Base-by-base conservation (phyloP, 2,113 vertebrate genomes). In the Spea bombifrons region DNA sequence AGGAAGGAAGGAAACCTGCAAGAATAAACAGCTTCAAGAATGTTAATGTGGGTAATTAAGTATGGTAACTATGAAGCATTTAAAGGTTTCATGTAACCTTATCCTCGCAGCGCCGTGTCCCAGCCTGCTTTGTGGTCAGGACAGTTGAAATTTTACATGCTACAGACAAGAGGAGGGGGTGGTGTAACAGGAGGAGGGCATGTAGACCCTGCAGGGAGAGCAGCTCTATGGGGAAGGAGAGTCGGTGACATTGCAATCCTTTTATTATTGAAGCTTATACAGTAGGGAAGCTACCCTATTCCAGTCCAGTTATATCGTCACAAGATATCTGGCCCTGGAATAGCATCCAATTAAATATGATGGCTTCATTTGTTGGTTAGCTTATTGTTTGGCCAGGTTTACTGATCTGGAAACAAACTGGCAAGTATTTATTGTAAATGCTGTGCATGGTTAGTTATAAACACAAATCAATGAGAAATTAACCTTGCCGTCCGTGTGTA, bases 21-120 rank as follows among this genome's bases (percentile, higher is more conserved):
- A 88, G 91, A 93, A 93, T 90, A 92, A 92, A 94, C 91, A 92
- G 89, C 91, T 91, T 93, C 89, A 93, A 91, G 91, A 91, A 93
- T 94, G 94, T 93, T 93, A 94, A 94, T 93, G 87, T 90, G 89
- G 89, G 89, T 93, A 94, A 94, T 94, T 94, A 93, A 92, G 88
- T 90, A 89, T 87, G 91, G 92, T 92, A 89, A 87, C 89, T 89
- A 86, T 85, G 91, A 92, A 91, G 92, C 93, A 91, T 90, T 88
- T 86, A 88, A 90, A 88, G 90, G 90, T 91, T 91, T 92, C 90
- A 89, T 88, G 92, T 92, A 92, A 90, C 90, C 89, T 89, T 86
- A 90, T 85, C 89, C 87, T 84, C 82, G 82, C 87, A 86, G 86
- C 86, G 86, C 89, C 91, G 90, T 90, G 93, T 93, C 90, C 85